Evolutionary conservation across 2,113 vertebrate species (phyloP).

Genomic region (Platysteira castanea): DNA sequence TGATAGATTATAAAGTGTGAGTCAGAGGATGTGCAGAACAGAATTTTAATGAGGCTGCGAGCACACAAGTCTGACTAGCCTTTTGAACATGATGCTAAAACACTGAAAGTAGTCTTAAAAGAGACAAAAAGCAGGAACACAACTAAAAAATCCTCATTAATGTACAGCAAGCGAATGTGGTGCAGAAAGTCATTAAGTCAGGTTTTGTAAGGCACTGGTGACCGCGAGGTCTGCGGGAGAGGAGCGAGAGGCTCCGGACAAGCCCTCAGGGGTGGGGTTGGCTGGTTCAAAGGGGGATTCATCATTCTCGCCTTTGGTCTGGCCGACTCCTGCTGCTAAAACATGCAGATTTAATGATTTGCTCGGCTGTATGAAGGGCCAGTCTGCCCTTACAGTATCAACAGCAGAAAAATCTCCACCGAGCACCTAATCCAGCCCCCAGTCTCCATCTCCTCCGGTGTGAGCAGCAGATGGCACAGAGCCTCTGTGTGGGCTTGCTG

Average conservation of each 20-base stretch:
- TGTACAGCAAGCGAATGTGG: constrained; percentile 54
- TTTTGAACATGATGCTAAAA: constrained; percentile 78
- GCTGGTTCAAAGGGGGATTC: background rate
- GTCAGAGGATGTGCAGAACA: constrained; percentile 80
- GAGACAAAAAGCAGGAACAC: constrained; percentile 68
- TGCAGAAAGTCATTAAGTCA: constrained; percentile 55
- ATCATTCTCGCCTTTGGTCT: background rate
- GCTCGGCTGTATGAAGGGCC: background rate
- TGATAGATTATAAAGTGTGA: constrained; percentile 86
- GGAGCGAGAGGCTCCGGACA: background rate
- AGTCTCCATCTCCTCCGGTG: background rate
- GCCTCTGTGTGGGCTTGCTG: constrained; percentile 33
- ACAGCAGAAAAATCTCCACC: background rate
- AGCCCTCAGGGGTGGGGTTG: background rate
- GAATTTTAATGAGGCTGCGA: constrained; percentile 82
- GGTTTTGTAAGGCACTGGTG: constrained; percentile 7
- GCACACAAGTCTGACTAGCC: constrained; percentile 77
- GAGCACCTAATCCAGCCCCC: background rate
- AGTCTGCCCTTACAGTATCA: background rate
- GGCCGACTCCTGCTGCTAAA: background rate
- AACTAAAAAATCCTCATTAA: constrained; percentile 70
- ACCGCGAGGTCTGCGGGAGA: background rate
- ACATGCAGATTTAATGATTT: background rate
- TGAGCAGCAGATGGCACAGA: constrained; percentile 39
- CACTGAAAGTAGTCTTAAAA: constrained; percentile 76